These are phyloP conservation scores for Patiria miniata DNA, from an alignment of 35 echinoderm and acorn worm species.

Conservation along the genomic window DNA sequence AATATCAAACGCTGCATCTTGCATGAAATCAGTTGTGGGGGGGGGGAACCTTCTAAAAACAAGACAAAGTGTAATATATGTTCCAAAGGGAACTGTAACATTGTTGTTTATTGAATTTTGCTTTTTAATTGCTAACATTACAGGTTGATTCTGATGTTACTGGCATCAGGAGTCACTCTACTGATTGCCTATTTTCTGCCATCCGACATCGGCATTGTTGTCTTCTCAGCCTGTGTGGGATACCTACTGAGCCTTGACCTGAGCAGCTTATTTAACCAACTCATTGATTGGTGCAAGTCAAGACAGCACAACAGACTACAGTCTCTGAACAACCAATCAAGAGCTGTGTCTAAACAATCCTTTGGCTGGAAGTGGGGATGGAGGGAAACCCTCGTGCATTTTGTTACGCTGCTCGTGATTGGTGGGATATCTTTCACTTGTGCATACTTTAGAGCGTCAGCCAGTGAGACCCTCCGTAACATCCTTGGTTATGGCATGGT, in stretches of 20 bases:
- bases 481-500: slow-evolving; percentile 60
- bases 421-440: slow-evolving; percentile 51
- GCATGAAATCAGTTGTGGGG: too few relatives aligned
- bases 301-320: background rate
- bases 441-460: background rate
- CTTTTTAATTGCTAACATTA: slow-evolving; percentile 22
- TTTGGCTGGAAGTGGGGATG: slow-evolving; percentile 76
- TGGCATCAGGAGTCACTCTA: slow-evolving; percentile 47
- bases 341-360: slow-evolving; percentile 25
- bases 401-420: slow-evolving; percentile 55
- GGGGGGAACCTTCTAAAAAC: too few relatives aligned
- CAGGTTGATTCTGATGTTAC: slow-evolving; percentile 79
- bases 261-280: slow-evolving; percentile 51
- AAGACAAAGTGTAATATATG: too few relatives aligned
- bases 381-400: slow-evolving; percentile 67
- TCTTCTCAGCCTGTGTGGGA: slow-evolving; percentile 64
- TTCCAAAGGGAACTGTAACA: too few relatives aligned
- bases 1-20: too few relatives aligned
- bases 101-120: background rate
- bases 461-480: slow-evolving; percentile 5
- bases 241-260: slow-evolving; percentile 83
- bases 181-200: slow-evolving; percentile 63
- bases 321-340: slow-evolving; percentile 30
- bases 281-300: slow-evolving; percentile 37
- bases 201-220: slow-evolving; percentile 47